Evolutionary conservation across 1,140 invertebrate genomes (phyloP), one percentile per base, ranked within the genome.

Genomic region (Drosophila baimaii): DNA sequence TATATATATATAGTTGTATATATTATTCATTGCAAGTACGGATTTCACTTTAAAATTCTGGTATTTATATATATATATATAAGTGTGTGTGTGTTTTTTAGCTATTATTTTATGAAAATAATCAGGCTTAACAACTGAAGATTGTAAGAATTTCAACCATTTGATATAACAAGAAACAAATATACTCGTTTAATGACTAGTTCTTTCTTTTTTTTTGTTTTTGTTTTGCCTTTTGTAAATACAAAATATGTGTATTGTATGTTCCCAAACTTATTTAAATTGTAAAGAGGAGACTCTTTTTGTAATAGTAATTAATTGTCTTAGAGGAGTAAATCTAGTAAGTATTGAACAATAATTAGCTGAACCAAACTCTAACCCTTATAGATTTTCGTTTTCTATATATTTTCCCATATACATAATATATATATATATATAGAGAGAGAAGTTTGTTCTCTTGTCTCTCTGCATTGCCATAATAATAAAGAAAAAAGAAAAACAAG

Each of bases 291-390:
- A 58, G 35, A 21, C n/a, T 58, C 35, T 23, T 21, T 21, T 37
- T n/a, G 33, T 29, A 29, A 47, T 49, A 47, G 61, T 29, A 64
- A 31, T 68, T 33, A 43, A 21, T 54, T 70, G 44, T 33, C 49
- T 69, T 52, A 37, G 21, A 27, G 33, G 49, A 41, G 23, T 69
- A 33, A 35, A 21, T 46, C 41, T 59, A 66, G 35, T 64, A 44
- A 68, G 31, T 69, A 69, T 70, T 69, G 39, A 55, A 70, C 66
- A 55, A 35, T 69, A 69, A 56, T 70, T 56, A 35, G 39, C 47
- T 55, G 64, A 27, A 25, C 19, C 31, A 37, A 37, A n/a, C 63
- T 66, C 63, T 66, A 59, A 47, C 55, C 55, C 59, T 25, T 52
- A 27, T 19, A 19, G 19, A 12, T 33, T 33, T 57, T 44, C n/a